phyloP scores from a whole-genome alignment of 2,888 invertebrate genomes.

The Mesopsocus fuscifrons region DNA sequence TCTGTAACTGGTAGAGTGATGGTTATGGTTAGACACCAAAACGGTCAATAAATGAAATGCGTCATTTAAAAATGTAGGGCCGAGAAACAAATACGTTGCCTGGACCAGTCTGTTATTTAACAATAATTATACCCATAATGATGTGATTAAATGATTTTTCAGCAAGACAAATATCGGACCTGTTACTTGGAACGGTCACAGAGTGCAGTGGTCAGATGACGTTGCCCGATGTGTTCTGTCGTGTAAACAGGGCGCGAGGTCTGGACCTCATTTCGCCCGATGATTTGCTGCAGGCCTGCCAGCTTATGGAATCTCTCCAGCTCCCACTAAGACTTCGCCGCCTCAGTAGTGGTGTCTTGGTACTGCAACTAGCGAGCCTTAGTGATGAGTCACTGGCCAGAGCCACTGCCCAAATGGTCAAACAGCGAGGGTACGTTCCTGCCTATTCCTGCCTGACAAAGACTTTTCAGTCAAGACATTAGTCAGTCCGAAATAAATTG shows the following conservation, averaged over 20 bases:
- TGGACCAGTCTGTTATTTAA: too few species aligned
- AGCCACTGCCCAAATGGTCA: constrained; percentile 42
- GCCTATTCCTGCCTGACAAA: too few species aligned
- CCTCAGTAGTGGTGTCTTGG: constrained; percentile 92
- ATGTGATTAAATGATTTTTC: too few species aligned
- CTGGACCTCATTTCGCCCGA: constrained; percentile 92
- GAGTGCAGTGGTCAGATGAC: constrained; percentile 94
- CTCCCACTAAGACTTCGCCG: constrained; percentile 58
- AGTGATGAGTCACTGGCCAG: constrained; percentile 50
- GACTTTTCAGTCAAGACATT: too few species aligned
- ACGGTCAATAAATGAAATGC: too few species aligned
- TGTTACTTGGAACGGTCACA: constrained; percentile 24
- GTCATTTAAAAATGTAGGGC: too few species aligned
- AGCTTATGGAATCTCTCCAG: constrained; percentile 35
- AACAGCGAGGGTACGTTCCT: constrained; percentile 8
- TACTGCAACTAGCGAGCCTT: constrained; percentile 64
- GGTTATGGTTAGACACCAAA: too few species aligned
- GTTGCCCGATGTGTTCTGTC: constrained; percentile 88
- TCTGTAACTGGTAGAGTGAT: too few species aligned
- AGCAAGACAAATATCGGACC: constrained; percentile 1
- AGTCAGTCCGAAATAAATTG: constrained; percentile 6
- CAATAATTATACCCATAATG: too few species aligned
- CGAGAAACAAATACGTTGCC: too few species aligned
- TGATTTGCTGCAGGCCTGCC: constrained; percentile 84
- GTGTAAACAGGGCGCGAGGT: constrained; percentile 91